Base-by-base conservation (phyloP, 2,113 vertebrate species). In the Chauna torquata region DNA sequence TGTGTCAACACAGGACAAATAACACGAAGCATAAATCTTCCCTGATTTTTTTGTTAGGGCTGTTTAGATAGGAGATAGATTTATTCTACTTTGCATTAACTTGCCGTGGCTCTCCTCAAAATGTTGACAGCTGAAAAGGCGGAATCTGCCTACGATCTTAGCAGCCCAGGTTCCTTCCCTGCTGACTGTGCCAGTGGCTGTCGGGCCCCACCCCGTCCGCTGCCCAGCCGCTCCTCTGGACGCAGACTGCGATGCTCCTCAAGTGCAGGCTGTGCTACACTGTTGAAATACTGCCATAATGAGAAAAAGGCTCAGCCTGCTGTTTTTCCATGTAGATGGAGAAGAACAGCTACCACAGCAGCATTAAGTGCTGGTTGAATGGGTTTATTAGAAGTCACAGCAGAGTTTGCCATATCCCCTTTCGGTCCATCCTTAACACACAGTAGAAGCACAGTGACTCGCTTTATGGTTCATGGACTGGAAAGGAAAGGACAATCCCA, bases 21-120 rank as follows among this genome's bases (percentile, higher is more conserved):
- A 50, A 23, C 65, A 18, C 0, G 3, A 12, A 1, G 15, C 61
- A 14, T 55, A 24, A 84, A 76, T 68, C 78, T 76, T 66, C 55
- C 83, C 28, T 6, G 47, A 22, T 47, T 64, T 95, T 81, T 91
- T 40, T 52, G 61, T 47, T 71, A 62, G 77, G 77, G 91, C 65
- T 89, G 50, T 84, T 91, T 47, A 38, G 68, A 49, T 12, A n/a
- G 77, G 84, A 86, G 83, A 87, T 89, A 66, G 55, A 85, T 95
- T 86, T 84, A 77, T 84, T 71, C 55, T 71, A 55, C 42, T 81
- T 45, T 15, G 68, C 38, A 8, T 83, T 81, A 25, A 3, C 15
- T 57, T 44, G 59, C n/a, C 30, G 2, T 28, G 59, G 13, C 38
- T 94, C 49, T 85, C 78, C 78, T 95, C 77, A 27, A 2, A 32